phyloP scores from a whole-genome alignment of 1,140 invertebrate genomes.

The Nasonia vitripennis region DNA sequence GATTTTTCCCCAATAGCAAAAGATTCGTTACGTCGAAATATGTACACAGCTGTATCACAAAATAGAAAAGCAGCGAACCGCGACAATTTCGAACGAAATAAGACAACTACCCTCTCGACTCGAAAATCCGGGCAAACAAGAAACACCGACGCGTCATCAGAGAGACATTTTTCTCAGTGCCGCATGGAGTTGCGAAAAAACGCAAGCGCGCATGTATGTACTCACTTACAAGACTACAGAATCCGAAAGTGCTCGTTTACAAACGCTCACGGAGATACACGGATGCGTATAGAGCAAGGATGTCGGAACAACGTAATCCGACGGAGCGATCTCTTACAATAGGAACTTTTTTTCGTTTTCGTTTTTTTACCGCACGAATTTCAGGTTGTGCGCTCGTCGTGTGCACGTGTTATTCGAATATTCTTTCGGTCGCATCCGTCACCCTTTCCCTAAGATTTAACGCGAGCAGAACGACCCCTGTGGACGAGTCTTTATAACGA shows the following conservation, averaged over 20 bases:
- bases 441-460: slow-evolving; percentile 49
- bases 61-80: slow-evolving; percentile 10
- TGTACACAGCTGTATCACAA: not conserved
- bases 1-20: not conserved
- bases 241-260: slow-evolving; percentile 43
- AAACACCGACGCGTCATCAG: not conserved
- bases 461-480: not conserved
- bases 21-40: not conserved
- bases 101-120: not conserved
- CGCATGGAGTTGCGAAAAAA: not conserved
- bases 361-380: not conserved
- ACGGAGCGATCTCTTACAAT: slow-evolving; percentile 21
- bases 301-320: slow-evolving; percentile 21
- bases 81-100: not conserved
- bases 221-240: slow-evolving; percentile 35
- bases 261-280: slow-evolving; percentile 40
- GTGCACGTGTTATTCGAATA: not conserved
- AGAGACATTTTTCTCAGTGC: slow-evolving; percentile 39
- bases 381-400: not conserved
- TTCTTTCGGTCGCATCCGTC: slow-evolving; percentile 43
- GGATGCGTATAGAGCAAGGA: slow-evolving; percentile 10
- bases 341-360: slow-evolving; percentile 40
- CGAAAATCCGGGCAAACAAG: not conserved
- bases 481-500: slow-evolving; percentile 18
- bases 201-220: not conserved